Conservation (phyloP, 2,113 vertebrate species). For the Phalacrocorax pelagicus region DNA sequence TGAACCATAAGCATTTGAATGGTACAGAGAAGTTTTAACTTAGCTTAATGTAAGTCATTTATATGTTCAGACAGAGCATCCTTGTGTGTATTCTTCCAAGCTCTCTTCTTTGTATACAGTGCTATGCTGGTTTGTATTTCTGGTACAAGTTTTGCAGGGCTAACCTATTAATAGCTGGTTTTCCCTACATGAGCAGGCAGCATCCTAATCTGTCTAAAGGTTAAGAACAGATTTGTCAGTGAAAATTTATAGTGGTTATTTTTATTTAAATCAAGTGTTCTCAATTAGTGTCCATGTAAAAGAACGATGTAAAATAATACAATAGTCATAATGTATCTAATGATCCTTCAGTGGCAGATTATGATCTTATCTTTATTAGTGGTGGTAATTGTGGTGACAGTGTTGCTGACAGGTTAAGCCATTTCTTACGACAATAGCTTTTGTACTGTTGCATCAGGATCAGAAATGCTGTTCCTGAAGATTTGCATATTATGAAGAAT, state of each 20-base stretch:
- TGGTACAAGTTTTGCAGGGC: not conserved
- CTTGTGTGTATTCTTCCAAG: not conserved
- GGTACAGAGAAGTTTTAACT: not conserved
- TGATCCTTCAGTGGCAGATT: constrained; percentile 27
- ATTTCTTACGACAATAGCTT: constrained; percentile 5
- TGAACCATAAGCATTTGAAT: not conserved
- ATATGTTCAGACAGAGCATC: constrained; percentile 5
- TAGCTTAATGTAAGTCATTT: not conserved
- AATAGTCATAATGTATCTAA: not conserved
- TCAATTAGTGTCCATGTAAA: not conserved
- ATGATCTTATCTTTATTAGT: constrained; percentile 23
- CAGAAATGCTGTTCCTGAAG: constrained; percentile 29
- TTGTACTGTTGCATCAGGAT: constrained; percentile 27
- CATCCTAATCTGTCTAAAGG: not conserved
- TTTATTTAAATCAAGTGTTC: constrained; percentile 20
- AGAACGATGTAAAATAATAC: not conserved
- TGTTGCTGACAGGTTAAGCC: constrained; percentile 32
- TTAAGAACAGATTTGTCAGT: constrained; percentile 18
- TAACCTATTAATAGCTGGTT: not conserved
- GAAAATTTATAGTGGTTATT: not conserved
- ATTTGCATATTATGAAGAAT: constrained; percentile 42
- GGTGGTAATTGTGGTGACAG: constrained; percentile 19
- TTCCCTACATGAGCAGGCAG: not conserved
- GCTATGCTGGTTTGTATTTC: not conserved
- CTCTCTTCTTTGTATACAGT: not conserved